Evolutionary conservation across 2,888 invertebrate species (phyloP).

Genomic region (Neocrepidodera transversa): DNA sequence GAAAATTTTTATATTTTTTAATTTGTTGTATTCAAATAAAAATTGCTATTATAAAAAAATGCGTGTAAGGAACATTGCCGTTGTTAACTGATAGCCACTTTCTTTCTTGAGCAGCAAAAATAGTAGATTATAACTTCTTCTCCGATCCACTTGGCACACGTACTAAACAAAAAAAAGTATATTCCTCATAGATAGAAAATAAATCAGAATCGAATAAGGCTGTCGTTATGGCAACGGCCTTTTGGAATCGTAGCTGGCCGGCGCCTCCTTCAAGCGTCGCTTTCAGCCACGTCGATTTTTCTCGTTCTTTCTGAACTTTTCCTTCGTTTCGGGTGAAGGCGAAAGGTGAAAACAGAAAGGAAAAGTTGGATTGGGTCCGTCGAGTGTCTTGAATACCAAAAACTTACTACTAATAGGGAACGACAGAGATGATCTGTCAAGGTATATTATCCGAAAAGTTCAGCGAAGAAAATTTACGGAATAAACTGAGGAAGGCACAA

Average conservation of each 20-base stretch:
- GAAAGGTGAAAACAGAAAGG: not conserved
- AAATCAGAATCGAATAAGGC: conserved; percentile 48
- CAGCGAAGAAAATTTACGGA: not conserved
- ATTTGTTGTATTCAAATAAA: too few species aligned
- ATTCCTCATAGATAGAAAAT: conserved; percentile 36
- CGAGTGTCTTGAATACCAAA: conserved; percentile 1
- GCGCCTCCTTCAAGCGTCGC: conserved; percentile 35
- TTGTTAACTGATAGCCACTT: too few species aligned
- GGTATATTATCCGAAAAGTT: not conserved
- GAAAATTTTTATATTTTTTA: too few species aligned
- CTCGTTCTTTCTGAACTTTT: not conserved
- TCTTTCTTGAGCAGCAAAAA: too few species aligned
- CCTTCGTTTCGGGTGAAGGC: not conserved
- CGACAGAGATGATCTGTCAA: not conserved
- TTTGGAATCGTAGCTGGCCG: conserved; percentile 39
- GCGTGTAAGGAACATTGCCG: too few species aligned
- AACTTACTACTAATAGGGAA: not conserved
- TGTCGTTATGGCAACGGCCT: conserved; percentile 51
- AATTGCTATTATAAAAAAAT: too few species aligned
- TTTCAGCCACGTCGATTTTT: not conserved
- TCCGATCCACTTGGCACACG: not conserved
- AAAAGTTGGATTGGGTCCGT: not conserved
- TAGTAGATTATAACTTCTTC: too few species aligned
- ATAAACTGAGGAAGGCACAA: too few species aligned
- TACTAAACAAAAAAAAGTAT: conserved; percentile 3